Conservation (phyloP, 2,113 vertebrate species). For the Panthera uncia region DNA sequence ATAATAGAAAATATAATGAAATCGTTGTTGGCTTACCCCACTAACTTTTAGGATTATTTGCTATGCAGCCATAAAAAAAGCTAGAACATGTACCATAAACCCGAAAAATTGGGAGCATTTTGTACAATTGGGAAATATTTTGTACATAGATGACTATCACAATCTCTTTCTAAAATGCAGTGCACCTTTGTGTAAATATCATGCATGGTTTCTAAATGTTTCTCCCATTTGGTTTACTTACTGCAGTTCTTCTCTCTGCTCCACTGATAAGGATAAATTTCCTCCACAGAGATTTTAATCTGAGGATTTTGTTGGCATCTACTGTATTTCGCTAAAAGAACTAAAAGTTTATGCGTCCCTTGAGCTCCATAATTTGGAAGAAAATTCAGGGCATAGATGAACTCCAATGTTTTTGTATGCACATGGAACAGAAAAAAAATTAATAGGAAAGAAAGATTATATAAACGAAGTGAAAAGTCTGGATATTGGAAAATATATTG, state of each 20-base stretch:
- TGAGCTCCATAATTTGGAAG: background rate
- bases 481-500: background rate
- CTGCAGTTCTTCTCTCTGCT: background rate
- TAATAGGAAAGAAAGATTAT: background rate
- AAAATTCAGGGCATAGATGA: background rate
- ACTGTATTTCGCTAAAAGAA: background rate
- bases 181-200: background rate
- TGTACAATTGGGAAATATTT: background rate
- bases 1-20: background rate
- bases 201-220: background rate
- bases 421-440: background rate
- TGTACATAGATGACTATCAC: background rate
- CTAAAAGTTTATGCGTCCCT: background rate
- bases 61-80: background rate
- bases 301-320: background rate
- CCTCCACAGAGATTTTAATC: background rate
- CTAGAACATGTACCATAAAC: background rate
- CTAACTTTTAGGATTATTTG: background rate
- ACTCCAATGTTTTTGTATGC: accelerated
- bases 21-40: background rate
- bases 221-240: background rate
- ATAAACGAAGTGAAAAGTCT: background rate
- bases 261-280: background rate
- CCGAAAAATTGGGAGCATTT: background rate
- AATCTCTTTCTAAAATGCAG: background rate